A percentile compares a stretch with the other conserved stretches of the same genome.
These are phyloP conservation scores for Willowsia nigromaculata DNA, from an alignment of 2,888 invertebrate species.

Conservation along the genomic window DNA sequence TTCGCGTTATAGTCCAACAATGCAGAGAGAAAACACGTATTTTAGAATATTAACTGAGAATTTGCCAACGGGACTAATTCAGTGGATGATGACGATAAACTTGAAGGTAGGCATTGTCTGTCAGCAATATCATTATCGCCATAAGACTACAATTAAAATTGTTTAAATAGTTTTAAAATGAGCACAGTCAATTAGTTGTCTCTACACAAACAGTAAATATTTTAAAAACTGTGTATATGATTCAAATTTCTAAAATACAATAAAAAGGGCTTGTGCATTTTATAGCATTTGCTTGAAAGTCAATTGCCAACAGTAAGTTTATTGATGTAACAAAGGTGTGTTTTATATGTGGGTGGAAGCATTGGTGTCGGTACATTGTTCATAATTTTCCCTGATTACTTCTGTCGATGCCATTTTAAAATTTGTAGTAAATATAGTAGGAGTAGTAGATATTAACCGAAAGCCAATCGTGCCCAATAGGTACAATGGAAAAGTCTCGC, in stretches of 20 bases:
- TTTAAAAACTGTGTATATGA: too few species aligned
- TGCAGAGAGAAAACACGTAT: not conserved
- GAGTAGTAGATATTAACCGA: not conserved
- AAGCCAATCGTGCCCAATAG: not conserved
- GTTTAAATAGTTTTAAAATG: constrained; percentile 27
- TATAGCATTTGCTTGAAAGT: too few species aligned
- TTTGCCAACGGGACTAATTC: not conserved
- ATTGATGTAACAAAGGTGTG: too few species aligned
- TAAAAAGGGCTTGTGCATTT: too few species aligned
- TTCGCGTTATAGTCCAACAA: not conserved
- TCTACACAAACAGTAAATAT: not conserved
- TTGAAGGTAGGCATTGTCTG: not conserved
- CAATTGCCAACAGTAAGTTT: too few species aligned
- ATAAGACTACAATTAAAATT: too few species aligned
- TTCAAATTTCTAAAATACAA: too few species aligned
- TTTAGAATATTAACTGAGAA: not conserved
- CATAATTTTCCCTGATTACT: not conserved
- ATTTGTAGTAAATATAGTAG: not conserved
- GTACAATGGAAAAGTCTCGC: not conserved
- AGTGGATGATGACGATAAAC: not conserved
- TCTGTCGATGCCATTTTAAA: not conserved
- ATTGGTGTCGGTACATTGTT: too few species aligned
- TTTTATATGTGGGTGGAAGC: too few species aligned
- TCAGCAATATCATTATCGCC: not conserved
- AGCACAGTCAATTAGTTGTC: too few species aligned